These are phyloP conservation scores for Endotricha flammealis DNA, from an alignment of 2,888 invertebrate genomes.

Conservation along the genomic window DNA sequence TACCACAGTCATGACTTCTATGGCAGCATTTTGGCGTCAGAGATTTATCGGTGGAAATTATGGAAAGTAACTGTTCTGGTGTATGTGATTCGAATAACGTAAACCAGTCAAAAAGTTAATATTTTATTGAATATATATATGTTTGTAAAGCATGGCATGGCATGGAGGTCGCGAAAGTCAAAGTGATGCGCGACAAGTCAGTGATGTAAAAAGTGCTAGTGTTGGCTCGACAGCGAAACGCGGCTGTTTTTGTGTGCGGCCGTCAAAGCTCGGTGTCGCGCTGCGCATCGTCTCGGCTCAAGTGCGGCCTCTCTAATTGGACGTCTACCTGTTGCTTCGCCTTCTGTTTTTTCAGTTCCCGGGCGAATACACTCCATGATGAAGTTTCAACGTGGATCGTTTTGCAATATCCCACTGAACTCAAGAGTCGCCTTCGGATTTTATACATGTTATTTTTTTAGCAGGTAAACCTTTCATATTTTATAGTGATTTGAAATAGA, in stretches of 20 bases:
- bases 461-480: no score
- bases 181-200: slow-evolving; percentile 60
- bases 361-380: slow-evolving; percentile 49
- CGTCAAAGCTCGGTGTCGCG: slow-evolving; percentile 69
- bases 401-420: slow-evolving; percentile 46
- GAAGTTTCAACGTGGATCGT: slow-evolving; percentile 58
- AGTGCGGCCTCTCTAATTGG: slow-evolving; percentile 71
- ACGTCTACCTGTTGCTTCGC: slow-evolving; percentile 72
- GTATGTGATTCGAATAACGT: neutral
- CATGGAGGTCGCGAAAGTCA: slow-evolving; percentile 49
- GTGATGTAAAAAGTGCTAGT: slow-evolving; percentile 57
- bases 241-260: slow-evolving; percentile 59
- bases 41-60: slow-evolving; percentile 15
- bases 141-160: no score
- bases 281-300: slow-evolving; percentile 52
- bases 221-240: slow-evolving; percentile 60
- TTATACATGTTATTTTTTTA: no score
- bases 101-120: no score
- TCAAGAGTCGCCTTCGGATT: slow-evolving; percentile 21
- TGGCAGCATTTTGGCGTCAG: slow-evolving; percentile 24
- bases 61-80: neutral
- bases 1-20: slow-evolving; percentile 27
- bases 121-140: no score
- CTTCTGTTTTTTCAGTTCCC: slow-evolving; percentile 55
- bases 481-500: no score